These are phyloP conservation scores for Lagopus muta DNA, from an alignment of 2,113 vertebrate genomes.

Conservation along the genomic window DNA sequence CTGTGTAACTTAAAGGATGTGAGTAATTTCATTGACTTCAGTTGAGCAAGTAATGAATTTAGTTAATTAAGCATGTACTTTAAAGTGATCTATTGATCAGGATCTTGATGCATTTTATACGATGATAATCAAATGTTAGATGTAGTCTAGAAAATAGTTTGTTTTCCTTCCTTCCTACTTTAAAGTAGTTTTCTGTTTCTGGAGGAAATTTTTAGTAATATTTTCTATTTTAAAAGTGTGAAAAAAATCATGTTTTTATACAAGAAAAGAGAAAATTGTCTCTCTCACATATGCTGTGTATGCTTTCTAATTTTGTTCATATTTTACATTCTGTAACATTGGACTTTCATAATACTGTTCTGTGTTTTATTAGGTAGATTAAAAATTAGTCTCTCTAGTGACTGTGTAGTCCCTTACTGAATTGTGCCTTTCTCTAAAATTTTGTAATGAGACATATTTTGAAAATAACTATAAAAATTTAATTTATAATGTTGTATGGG, in stretches of 20 bases:
- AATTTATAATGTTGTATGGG: background rate
- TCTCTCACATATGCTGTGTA: background rate
- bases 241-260: background rate
- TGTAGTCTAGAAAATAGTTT: background rate
- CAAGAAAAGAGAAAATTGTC: background rate
- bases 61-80: background rate
- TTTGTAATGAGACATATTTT: background rate
- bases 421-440: background rate
- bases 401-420: background rate
- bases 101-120: background rate
- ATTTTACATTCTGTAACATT: background rate
- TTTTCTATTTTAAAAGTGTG: background rate
- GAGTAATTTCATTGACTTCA: constrained; percentile 2
- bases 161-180: background rate
- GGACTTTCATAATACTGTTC: background rate
- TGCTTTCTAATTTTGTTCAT: background rate
- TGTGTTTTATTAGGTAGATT: background rate
- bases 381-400: background rate
- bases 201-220: background rate
- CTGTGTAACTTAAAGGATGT: background rate
- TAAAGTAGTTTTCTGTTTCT: background rate
- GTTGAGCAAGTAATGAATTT: constrained; percentile 14
- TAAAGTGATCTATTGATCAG: constrained; percentile 41
- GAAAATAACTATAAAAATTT: background rate
- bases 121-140: background rate